Evolutionary conservation across 2,888 invertebrate genomes (phyloP).

Genomic region (Andrena camellia): DNA sequence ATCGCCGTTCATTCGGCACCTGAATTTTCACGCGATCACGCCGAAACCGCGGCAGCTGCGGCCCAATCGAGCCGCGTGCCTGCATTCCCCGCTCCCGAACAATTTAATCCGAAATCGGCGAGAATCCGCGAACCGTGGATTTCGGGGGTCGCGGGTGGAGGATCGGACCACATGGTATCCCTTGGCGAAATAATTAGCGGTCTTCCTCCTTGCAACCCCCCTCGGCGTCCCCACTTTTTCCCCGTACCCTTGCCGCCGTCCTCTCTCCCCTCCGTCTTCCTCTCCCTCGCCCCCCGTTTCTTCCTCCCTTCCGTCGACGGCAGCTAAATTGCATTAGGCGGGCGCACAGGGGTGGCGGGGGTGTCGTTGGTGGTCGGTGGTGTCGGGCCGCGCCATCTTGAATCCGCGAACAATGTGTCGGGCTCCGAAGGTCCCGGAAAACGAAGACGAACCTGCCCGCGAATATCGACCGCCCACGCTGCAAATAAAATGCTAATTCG

Average conservation of each 20-base stretch:
- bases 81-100: constrained; percentile 32
- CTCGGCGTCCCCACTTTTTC: not conserved
- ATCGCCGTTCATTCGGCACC: not conserved
- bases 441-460: constrained; percentile 66
- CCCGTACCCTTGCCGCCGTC: too few species aligned
- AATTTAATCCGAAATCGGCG: constrained; percentile 52
- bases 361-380: constrained; percentile 49
- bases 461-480: constrained; percentile 64
- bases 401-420: constrained; percentile 72
- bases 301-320: constrained; percentile 50
- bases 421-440: constrained; percentile 63
- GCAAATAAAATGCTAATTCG: constrained; percentile 69
- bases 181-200: constrained; percentile 63
- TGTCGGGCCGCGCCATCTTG: constrained; percentile 68
- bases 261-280: not conserved
- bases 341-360: constrained; percentile 28
- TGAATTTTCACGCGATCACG: not conserved
- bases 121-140: constrained; percentile 24
- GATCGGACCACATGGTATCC: constrained; percentile 36
- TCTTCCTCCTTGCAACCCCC: constrained; percentile 30
- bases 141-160: constrained; percentile 18
- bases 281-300: not conserved
- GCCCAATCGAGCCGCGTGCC: not conserved
- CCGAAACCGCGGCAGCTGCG: too few species aligned
- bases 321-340: constrained; percentile 72